A percentile compares a stretch with the other conserved stretches of the same genome.
These are phyloP conservation scores for Enteromius afrohamiltoni DNA, from an alignment of 2,797 vertebrate species.

Conservation along the genomic window DNA sequence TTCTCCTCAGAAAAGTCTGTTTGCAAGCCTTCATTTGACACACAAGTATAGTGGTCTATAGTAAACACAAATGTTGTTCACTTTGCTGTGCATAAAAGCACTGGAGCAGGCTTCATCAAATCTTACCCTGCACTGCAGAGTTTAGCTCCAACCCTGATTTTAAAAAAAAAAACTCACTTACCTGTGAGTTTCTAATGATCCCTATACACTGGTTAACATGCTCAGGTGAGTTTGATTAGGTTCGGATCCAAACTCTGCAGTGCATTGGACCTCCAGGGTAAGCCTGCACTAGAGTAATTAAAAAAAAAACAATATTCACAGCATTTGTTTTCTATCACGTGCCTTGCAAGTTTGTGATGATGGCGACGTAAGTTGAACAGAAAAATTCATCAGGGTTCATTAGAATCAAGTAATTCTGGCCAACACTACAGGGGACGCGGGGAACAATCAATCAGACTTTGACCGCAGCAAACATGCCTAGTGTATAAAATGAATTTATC, in stretches of 20 bases:
- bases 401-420: not conserved
- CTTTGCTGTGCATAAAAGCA: not conserved
- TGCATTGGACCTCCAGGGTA: no score
- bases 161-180: no score
- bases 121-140: no score
- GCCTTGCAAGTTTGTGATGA: not conserved
- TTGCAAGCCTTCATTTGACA: not conserved
- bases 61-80: not conserved
- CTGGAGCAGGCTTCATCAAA: not conserved
- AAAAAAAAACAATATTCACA: not conserved
- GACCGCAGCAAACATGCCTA: not conserved
- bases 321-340: slow-evolving; percentile 17
- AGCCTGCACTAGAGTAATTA: not conserved
- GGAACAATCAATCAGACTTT: not conserved
- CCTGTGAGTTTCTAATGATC: no score
- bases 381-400: not conserved
- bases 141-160: no score
- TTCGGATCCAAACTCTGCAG: no score
- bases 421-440: not conserved
- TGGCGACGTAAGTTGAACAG: not conserved
- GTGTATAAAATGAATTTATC: slow-evolving; percentile 56
- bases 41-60: not conserved
- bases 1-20: not conserved
- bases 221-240: no score
- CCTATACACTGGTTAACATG: no score